Evolutionary conservation across 1,140 invertebrate genomes (phyloP), one percentile per base, ranked within the genome.

Genomic region (Pseudachorutes palmiensis): DNA sequence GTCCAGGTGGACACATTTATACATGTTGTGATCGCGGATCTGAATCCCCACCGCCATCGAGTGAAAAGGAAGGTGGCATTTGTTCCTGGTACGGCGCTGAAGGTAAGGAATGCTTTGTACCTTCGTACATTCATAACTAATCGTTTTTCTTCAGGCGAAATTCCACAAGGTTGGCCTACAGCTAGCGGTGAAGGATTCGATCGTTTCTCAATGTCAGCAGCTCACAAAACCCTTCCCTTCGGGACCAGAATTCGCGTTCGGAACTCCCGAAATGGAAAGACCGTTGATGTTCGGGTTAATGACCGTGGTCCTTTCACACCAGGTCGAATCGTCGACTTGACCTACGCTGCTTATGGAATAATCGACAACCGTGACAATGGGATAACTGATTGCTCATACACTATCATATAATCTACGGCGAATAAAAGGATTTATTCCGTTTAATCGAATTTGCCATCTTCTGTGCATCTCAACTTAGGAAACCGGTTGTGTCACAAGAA

Each of bases 1-100:
- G n/a, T n/a, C n/a, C n/a, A n/a, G n/a, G n/a, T n/a, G n/a, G n/a
- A n/a, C n/a, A n/a, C n/a, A n/a, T n/a, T n/a, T n/a, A n/a, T n/a
- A n/a, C n/a, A n/a, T n/a, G n/a, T n/a, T n/a, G n/a, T n/a, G n/a
- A n/a, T n/a, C n/a, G n/a, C n/a, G n/a, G n/a, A n/a, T n/a, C n/a
- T n/a, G n/a, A n/a, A n/a, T n/a, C n/a, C n/a, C n/a, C n/a, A n/a
- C n/a, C n/a, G n/a, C n/a, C n/a, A n/a, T n/a, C n/a, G n/a, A n/a
- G n/a, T n/a, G n/a, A 55, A 12, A 29, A 12, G 9, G 32, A 58
- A 19, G 1, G 2, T 12, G 70, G 70, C n/a, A 57, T 66, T 29
- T 72, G 70, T 32, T 64, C 65, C 2, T 72, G 64, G 64, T 72
- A 72, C 28, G 70, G 70, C 2, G 64, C 68, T 1, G 62, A 66